Conservation (phyloP, 2,888 invertebrate genomes). For the Leptopilina syphax region DNA sequence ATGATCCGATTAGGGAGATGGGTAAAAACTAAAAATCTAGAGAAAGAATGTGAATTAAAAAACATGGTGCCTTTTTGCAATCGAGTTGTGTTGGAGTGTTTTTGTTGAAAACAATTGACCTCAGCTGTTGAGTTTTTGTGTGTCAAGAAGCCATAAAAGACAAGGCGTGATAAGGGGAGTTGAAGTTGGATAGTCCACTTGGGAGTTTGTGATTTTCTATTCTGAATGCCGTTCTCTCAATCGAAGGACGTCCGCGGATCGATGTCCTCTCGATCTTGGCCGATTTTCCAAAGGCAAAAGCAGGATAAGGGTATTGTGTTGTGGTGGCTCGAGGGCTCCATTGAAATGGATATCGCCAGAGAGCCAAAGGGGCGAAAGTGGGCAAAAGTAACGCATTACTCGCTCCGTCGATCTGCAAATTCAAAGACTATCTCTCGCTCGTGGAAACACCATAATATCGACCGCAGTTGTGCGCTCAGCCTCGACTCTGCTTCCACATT, state of each 20-base stretch:
- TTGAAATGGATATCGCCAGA: conserved; percentile 55
- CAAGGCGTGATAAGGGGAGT: background rate
- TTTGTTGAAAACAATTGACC: no score
- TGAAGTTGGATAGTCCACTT: background rate
- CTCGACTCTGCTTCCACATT: conserved; percentile 29
- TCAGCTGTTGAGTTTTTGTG: background rate
- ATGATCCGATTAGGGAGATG: no score
- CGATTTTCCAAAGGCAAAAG: conserved; percentile 43
- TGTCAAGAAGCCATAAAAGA: conserved; percentile 5
- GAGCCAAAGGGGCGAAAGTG: conserved; percentile 50
- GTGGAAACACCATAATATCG: conserved; percentile 44
- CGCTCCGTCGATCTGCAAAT: conserved; percentile 73
- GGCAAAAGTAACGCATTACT: conserved; percentile 66
- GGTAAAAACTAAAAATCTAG: no score
- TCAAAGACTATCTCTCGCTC: conserved; percentile 67
- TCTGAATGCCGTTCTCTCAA: conserved; percentile 11
- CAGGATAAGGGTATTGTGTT: conserved; percentile 6
- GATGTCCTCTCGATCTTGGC: conserved; percentile 49
- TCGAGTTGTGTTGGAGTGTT: no score
- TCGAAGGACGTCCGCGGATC: conserved; percentile 30
- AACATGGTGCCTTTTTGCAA: no score
- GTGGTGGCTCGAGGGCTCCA: conserved; percentile 7
- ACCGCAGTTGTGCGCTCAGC: conserved; percentile 41
- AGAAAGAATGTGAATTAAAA: no score
- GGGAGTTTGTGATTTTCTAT: conserved; percentile 30